Evolutionary conservation across 2,797 vertebrate species (phyloP), one percentile per base, ranked within the genome.

Genomic region (Scarus forsteni): DNA sequence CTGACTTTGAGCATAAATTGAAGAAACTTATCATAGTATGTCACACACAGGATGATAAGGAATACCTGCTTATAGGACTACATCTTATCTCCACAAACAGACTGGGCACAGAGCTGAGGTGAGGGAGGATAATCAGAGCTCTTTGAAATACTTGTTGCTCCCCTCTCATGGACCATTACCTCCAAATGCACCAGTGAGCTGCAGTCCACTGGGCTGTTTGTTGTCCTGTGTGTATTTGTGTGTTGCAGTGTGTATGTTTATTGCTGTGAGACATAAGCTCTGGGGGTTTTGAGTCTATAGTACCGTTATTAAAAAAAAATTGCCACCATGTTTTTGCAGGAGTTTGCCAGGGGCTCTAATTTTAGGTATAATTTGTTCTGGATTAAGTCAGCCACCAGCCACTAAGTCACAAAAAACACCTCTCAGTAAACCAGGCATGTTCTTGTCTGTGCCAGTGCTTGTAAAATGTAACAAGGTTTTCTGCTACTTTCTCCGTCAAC

Each of bases 41-140:
- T 51, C 50, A 35, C 49, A 70, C 34, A 10, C 6, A 52, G 35
- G 60, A 16, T 45, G 55, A 83, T 70, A 74, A 61, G 39, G 14
- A 10, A 44, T n/a, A 48, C 36, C 69, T 1, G 6, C 38, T 66
- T 50, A 52, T 42, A 66, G 42, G 66, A 62, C 48, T 71, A 45
- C 53, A 45, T 63, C 72, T 69, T 34, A 77, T 68, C 15, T 39
- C 48, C 58, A 67, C 35, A 53, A 54, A 44, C 60, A 61, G 54
- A 54, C 48, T 18, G 34, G 49, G 44, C 51, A 50, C 51, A 48
- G 27, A 72, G 53, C 36, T 46, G 11, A 68, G 3, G 40, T 79
- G 70, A 76, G 45, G 36, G 14, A 77, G 70, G 75, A 81, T 75
- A 79, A 89, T 85, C 63, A 69, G 58, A 58, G 54, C 53, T 69